phyloP scores from a whole-genome alignment of 2,888 invertebrate genomes.

The Dryobota labecula region DNA sequence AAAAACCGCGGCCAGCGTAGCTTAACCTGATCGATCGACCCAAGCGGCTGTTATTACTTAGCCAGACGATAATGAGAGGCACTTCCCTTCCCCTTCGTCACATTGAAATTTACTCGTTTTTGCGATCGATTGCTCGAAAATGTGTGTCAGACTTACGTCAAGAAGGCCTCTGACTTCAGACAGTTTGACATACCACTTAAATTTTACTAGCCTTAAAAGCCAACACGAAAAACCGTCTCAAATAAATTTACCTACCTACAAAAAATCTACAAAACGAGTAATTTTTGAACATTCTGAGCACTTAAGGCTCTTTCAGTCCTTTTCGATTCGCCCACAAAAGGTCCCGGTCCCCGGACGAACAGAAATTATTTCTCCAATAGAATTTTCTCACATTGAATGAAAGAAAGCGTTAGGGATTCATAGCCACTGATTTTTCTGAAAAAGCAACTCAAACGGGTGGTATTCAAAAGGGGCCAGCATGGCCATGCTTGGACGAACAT shows the following conservation, averaged over 20 bases:
- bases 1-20: too few relatives aligned
- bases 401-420: constrained; percentile 78
- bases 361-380: constrained; percentile 84
- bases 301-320: constrained; percentile 64
- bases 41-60: too few relatives aligned
- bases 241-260: constrained; percentile 40
- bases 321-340: constrained; percentile 74
- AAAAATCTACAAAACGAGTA: constrained; percentile 55
- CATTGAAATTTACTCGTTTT: too few relatives aligned
- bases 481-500: constrained; percentile 73
- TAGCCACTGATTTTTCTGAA: constrained; percentile 83
- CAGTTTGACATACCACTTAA: background rate
- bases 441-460: constrained; percentile 79
- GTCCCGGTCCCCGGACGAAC: constrained; percentile 65
- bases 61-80: too few relatives aligned
- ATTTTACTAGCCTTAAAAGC: background rate
- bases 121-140: background rate
- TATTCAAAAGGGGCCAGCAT: constrained; percentile 69
- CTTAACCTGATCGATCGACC: too few relatives aligned
- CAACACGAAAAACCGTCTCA: constrained; percentile 8
- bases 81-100: too few relatives aligned
- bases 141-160: background rate
- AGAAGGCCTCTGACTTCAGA: background rate
- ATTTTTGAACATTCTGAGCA: constrained; percentile 65
- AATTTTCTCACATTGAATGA: constrained; percentile 81